Evolutionary conservation across 2,113 vertebrate genomes (phyloP).

Genomic region (Barnardius zonarius): DNA sequence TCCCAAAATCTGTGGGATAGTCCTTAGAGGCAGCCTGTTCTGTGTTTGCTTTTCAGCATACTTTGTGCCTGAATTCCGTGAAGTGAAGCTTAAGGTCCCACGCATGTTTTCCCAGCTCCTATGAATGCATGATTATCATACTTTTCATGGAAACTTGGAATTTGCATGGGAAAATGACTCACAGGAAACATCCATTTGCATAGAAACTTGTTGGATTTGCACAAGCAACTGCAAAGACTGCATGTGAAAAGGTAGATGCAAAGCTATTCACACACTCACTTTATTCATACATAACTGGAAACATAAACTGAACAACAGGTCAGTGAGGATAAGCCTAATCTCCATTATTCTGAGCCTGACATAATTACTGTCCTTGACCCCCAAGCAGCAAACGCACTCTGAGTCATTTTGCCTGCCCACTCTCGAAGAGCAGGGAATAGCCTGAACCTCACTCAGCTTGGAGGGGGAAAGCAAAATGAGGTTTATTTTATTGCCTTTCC

Average conservation of each 20-base stretch:
- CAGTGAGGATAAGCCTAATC: not conserved
- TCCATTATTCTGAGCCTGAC: not conserved
- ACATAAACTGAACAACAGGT: constrained; percentile 10
- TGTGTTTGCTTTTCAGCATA: constrained; percentile 21
- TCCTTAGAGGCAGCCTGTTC: not conserved
- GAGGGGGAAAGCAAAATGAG: not conserved
- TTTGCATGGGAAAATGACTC: constrained; percentile 72
- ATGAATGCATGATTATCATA: constrained; percentile 50
- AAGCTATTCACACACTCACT: constrained; percentile 44
- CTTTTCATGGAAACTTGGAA: constrained; percentile 57
- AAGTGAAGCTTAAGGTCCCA: constrained; percentile 51
- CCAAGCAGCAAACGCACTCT: not conserved
- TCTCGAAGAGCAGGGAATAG: constrained; percentile 8
- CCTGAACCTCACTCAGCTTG: constrained; percentile 13
- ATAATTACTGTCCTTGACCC: not conserved
- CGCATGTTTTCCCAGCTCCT: constrained; percentile 67
- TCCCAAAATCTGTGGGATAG: not conserved
- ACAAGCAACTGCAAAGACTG: constrained; percentile 52
- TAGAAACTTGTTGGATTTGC: constrained; percentile 58
- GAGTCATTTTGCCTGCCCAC: constrained; percentile 12
- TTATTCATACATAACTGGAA: constrained; percentile 61
- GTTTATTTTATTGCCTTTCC: not conserved
- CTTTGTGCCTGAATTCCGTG: constrained; percentile 7
- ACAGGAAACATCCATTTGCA: constrained; percentile 65
- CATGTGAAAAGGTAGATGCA: constrained; percentile 59